Evolutionary conservation across 2,888 invertebrate genomes (phyloP), one percentile per base, ranked within the genome.

Genomic region (Spatulosminthurus flaviceps): DNA sequence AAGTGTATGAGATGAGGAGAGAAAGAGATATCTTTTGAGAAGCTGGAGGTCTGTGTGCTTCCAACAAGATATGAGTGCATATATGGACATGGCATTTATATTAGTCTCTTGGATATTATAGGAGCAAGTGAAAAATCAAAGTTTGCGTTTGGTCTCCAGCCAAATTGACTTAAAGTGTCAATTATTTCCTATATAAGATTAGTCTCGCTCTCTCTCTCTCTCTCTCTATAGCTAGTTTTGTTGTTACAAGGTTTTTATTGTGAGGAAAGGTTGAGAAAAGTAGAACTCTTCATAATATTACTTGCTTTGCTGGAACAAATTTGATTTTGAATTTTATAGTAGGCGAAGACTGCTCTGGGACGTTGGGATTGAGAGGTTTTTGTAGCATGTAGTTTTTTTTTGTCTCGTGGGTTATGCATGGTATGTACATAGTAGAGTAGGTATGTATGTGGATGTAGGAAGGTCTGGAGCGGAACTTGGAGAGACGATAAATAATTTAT

Each of bases 111-210:
- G 51, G 16, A 51, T 11, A 2, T 11, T 2, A 51, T 51, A 2
- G 19, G 16, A 19, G 7, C 9, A 51, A 51, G 51, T 51, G 51
- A 51, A 51, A 51, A 51, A 51, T 51, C 51, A 51, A 51, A 51
- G 51, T 51, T 51, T 51, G 51, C 51, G n/a, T 51, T 51, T 51
- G 51, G 51, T 51, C 51, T 16, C 1, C 16, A n/a, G 51, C 51
- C 51, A 51, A 51, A 51, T 51, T 51, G 51, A 51, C 51, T 51
- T 51, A 51, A 51, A 51, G 51, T 51, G 51, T 51, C 51, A 51
- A 51, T 51, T 51, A 51, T 51, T 51, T 51, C 16, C 51, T 19
- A 51, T 51, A 51, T 51, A 51, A 51, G 51, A 51, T 51, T 51
- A 51, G 51, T 51, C n/a, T 51, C 2, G 16, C 19, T n/a, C 51